Evolutionary conservation across 2,113 vertebrate genomes (phyloP), one percentile per base, ranked within the genome.

Genomic region (Tamias sibiricus): DNA sequence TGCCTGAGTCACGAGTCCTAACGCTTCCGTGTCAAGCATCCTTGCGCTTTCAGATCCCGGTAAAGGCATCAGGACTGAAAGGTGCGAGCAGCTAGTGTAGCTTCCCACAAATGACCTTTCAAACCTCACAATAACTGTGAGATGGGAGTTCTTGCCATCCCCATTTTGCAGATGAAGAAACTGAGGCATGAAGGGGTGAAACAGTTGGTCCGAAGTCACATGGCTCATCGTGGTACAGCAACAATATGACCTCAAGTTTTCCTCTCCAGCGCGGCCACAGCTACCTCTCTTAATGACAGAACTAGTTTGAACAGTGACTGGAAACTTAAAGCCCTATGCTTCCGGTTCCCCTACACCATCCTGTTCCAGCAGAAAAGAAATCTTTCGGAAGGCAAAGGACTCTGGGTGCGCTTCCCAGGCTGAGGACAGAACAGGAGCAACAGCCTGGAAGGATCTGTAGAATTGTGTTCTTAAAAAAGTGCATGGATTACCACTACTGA

Each of bases 301-400:
- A 47, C 44, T 22, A 4, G 9, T 14, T 17, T 64, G 40, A 20
- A 20, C 26, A 8, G 8, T 4, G 0, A 0, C n/a, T 42, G 12
- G 6, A 1, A 8, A 44, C 64, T 17, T 20, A 5, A 66, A 54
- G 30, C 20, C n/a, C 52, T 57, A 10, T 12, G 64, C 42, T 66
- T 85, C 35, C 26, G 11, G 30, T 40, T 47, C 22, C 77, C 49
- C 59, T 20, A 11, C 37, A n/a, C 13, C 35, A 37, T 16, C n/a
- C 6, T 30, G 16, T 26, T n/a, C 22, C 24, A 19, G 26, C 30
- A 59, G 32, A 66, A 16, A 26, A 66, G 62, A 72, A 84, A 24
- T 40, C 42, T 66, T 79, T 44, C 79, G 42, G 49, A 77, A 64
- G 13, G 64, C 52, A 10, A 64, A 80, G 59, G 28, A 28, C 40